Base-by-base conservation (phyloP, 2,888 invertebrate genomes). In the Abrostola tripartita region DNA sequence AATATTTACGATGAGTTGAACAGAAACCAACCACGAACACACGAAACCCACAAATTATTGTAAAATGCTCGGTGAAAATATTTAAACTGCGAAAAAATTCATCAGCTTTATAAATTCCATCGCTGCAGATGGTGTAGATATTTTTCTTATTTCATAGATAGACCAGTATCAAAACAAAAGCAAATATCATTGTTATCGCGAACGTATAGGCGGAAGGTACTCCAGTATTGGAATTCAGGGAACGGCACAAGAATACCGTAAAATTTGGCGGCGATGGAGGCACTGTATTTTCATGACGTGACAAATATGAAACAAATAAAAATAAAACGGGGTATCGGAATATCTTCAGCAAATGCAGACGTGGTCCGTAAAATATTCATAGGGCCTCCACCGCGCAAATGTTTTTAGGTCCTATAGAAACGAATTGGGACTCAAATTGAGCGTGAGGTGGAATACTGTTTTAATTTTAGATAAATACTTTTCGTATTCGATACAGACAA, bases 251-350 rank as follows among this genome's bases (percentile, higher is more conserved):
- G 71, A 68, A 68, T 68, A 71, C 71, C 74, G 78, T 84, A 82
- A 84, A 85, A 86, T 84, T 87, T 82, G 78, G 68, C 74, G 65
- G 66, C 68, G 68, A 76, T 73, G 73, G 69, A 83, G 63, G 24
- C 78, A 82, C 79, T 81, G 81, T 85, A 79, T 81, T 84, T 84
- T 82, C 85, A 86, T 84, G 86, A 85, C 74, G 86, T 86, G 87
- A 85, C 86, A 87, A 86, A 85, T 85, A 87, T 81, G 77, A 81
- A 77, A 80, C 75, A 85, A 83, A 85, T 83, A 85, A 84, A 85
- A 85, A 83, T 81, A 81, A 83, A 83, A 73, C 65, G 74, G 75
- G 65, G 69, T 63, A 56, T 59, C 50, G 58, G 24, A 65, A 74
- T 77, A 78, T 74, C 24, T 66, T 59, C 14, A 38, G 36, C 58